Conservation (phyloP, 1,140 invertebrate species). For the Mesaphorura yosii region DNA sequence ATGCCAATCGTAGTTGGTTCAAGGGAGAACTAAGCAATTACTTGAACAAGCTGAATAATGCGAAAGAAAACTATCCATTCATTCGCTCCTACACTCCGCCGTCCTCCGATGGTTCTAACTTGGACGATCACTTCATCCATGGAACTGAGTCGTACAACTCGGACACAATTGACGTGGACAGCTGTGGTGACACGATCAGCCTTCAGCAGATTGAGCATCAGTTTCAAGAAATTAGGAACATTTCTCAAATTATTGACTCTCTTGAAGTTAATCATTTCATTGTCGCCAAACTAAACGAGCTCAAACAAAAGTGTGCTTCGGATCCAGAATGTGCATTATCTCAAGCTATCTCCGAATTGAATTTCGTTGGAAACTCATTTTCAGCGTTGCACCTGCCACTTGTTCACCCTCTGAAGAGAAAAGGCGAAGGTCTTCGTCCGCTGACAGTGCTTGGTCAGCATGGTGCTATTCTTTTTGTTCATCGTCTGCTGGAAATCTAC, state of each 20-base stretch:
- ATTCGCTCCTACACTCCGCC: conserved; percentile 15
- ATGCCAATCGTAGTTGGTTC: conserved; percentile 31
- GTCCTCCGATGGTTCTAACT: too few relatives aligned
- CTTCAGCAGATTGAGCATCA: conserved; percentile 30
- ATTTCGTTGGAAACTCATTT: not conserved
- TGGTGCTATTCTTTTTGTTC: conserved; percentile 19
- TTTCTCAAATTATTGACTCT: conserved; percentile 17
- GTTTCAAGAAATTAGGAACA: conserved; percentile 27
- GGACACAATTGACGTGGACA: conserved; percentile 9
- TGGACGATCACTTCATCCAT: not conserved
- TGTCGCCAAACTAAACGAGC: too few relatives aligned
- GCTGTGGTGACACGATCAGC: conserved; percentile 9
- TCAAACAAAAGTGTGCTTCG: too few relatives aligned
- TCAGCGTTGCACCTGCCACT: conserved; percentile 14
- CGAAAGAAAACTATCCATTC: conserved; percentile 30
- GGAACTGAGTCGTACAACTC: too few relatives aligned
- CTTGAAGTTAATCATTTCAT: too few relatives aligned
- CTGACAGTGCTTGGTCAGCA: conserved; percentile 23
- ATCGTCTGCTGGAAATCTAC: conserved; percentile 16
- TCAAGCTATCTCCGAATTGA: too few relatives aligned
- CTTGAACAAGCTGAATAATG: conserved; percentile 21
- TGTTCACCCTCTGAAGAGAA: conserved; percentile 25
- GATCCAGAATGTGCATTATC: too few relatives aligned
- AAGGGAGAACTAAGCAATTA: conserved; percentile 24
- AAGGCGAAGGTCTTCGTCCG: conserved; percentile 26